phyloP scores from a whole-genome alignment of 2,113 vertebrate genomes.

The Hyaena hyaena region DNA sequence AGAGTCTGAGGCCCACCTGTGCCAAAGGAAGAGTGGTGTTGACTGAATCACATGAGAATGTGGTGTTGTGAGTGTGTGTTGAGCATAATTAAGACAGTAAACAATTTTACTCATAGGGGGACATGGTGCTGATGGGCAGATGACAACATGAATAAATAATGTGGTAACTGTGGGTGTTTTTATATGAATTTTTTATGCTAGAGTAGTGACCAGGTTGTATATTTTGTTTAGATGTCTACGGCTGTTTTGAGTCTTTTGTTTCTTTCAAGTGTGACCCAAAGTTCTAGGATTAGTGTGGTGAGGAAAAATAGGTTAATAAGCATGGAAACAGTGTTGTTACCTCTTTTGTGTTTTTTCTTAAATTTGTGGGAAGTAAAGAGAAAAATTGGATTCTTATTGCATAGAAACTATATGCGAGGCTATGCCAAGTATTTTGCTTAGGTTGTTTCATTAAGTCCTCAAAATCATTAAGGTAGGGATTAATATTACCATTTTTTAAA shows the following conservation, averaged over 20 bases:
- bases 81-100: not conserved
- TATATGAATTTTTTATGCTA: not conserved
- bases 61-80: too few species aligned
- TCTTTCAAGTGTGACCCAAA: not conserved
- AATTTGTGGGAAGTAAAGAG: not conserved
- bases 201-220: not conserved
- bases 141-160: not conserved
- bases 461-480: not conserved
- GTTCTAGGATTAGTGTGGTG: not conserved
- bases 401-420: not conserved
- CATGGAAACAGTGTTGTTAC: not conserved
- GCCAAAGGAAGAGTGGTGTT: not conserved
- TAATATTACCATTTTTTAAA: not conserved
- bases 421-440: not conserved
- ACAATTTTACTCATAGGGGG: not conserved
- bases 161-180: not conserved
- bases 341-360: not conserved
- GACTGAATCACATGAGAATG: not conserved
- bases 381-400: not conserved
- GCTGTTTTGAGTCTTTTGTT: not conserved
- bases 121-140: not conserved
- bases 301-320: not conserved
- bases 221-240: not conserved
- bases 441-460: not conserved
- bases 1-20: not conserved